These are phyloP conservation scores for Tinea semifulvella DNA, from an alignment of 2,888 invertebrate species.

Conservation along the genomic window DNA sequence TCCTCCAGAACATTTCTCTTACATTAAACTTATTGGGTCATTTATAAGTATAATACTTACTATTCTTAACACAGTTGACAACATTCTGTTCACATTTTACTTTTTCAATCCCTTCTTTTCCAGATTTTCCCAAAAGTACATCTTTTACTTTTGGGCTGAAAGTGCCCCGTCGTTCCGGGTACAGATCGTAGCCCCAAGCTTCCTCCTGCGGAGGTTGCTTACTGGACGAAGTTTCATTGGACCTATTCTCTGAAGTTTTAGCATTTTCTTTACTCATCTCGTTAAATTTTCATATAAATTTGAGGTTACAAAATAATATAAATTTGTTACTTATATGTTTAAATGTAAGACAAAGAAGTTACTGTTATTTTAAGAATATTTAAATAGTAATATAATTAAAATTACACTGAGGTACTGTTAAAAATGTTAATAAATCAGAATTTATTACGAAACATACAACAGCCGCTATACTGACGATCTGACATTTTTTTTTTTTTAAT, in stretches of 20 bases:
- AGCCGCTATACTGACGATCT: too few relatives aligned
- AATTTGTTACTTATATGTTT: background rate
- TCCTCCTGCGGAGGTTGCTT: conserved; percentile 13
- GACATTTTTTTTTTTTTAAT: too few relatives aligned
- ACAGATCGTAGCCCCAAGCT: conserved; percentile 81
- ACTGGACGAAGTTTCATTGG: background rate
- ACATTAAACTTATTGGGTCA: too few relatives aligned
- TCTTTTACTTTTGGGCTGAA: conserved; percentile 63
- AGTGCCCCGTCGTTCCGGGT: conserved; percentile 79
- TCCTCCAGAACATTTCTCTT: too few relatives aligned
- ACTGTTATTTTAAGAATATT: too few relatives aligned
- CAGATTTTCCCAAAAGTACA: conserved; percentile 71
- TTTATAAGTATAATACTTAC: too few relatives aligned
- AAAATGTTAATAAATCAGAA: too few relatives aligned
- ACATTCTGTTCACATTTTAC: conserved; percentile 84
- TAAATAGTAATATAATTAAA: too few relatives aligned
- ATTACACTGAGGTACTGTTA: too few relatives aligned
- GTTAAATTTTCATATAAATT: conserved; percentile 2
- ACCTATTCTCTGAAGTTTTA: background rate
- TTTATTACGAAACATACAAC: too few relatives aligned
- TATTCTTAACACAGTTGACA: conserved; percentile 75
- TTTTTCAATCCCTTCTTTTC: conserved; percentile 74
- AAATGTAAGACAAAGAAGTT: background rate
- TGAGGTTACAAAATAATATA: conserved; percentile 3
- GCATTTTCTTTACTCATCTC: conserved; percentile 5